Base-by-base conservation (phyloP, 2,888 invertebrate species). In the Melinopterus prodromus region DNA sequence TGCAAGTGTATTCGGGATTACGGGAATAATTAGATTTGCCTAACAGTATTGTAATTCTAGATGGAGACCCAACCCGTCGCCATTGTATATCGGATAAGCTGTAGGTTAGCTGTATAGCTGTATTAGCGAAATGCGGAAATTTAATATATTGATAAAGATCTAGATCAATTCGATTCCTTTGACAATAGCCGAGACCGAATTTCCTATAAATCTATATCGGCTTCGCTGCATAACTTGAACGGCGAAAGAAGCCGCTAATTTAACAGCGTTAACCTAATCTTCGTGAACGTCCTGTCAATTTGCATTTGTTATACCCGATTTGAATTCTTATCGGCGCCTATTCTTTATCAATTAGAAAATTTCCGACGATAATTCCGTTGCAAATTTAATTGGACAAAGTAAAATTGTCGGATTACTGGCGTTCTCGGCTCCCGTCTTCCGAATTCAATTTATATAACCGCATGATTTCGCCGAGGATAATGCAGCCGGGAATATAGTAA, bases 401-500 rank as follows among this genome's bases (percentile, higher is more conserved):
- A 12, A 53, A 53, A 53, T 12, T 53, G 53, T 53, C 12, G 53
- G 53, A 12, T 53, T 53, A 53, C 53, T 53, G 53, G 53, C 7
- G 53, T 53, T 53, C 26, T 26, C 26, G 2, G 26, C 26, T 53
- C 53, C 53, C 53, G 53, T 53, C 53, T 53, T 53, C 53, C 53
- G 12, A 53, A 53, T 53, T 53, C 53, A 53, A 53, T 53, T 53
- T 53, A 53, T 53, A 53, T 53, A 53, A 53, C 53, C 53, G 53
- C 53, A 69, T 77, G 77, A 35, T 53, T 77, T 77, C 69, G 53
- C 12, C 53, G 16, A 14, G 16, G 77, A 38, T 77, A 77, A 77
- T 77, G 69, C 37, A 38, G n/a, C 53, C 35, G 53, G 26, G 36
- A 69, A 77, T 77, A 77, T 35, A 35, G 76, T 36, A 77, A 77